Conservation (phyloP, 2,797 vertebrate species). For the Setipinna tenuifilis region DNA sequence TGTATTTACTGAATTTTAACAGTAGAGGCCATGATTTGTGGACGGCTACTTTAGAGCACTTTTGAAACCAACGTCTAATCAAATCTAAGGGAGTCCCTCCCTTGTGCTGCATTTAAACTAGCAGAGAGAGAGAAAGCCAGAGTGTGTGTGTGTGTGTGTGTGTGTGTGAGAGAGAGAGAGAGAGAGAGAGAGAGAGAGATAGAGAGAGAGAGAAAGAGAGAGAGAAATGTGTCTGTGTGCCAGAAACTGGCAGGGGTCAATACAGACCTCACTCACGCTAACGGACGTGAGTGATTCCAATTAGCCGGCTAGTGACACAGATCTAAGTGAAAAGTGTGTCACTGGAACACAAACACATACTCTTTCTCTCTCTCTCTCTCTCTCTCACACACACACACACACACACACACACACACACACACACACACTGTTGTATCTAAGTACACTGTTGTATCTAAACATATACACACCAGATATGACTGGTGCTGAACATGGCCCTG, state of each 20-base stretch:
- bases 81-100: neutral
- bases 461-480: too few relatives aligned
- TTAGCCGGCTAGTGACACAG: neutral
- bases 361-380: too few relatives aligned
- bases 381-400: neutral
- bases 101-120: neutral
- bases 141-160: neutral
- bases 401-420: neutral
- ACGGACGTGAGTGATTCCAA: neutral
- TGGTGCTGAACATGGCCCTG: too few relatives aligned
- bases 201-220: too few relatives aligned
- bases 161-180: neutral
- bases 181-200: neutral
- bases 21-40: neutral
- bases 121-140: neutral
- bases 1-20: too few relatives aligned
- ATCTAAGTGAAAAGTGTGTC: conserved; percentile 2
- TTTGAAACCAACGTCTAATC: neutral
- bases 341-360: neutral
- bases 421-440: neutral
- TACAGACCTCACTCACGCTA: neutral
- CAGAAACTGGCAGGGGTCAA: neutral
- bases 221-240: neutral
- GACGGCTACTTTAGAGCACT: neutral
- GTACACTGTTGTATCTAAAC: too few relatives aligned